Percentiles rank a stretch among this genome's conserved stretches.
Evolutionary conservation across 2,888 invertebrate species (phyloP).

Genomic region (Trypoxylon attenuatum): DNA sequence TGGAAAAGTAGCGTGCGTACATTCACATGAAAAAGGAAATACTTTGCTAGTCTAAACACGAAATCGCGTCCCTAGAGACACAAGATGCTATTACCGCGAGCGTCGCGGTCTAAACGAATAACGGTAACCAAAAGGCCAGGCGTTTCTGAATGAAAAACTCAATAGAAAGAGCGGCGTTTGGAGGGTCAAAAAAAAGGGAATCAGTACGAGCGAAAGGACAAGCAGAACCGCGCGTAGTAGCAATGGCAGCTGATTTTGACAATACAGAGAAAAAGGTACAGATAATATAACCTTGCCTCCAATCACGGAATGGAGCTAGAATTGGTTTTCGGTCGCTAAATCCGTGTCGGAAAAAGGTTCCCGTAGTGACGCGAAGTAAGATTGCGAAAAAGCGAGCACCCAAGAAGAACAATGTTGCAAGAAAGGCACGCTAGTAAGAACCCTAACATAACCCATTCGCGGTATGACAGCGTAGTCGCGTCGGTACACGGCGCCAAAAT

Average conservation of each 20-base stretch:
- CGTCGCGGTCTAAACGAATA: not conserved
- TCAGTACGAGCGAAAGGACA: constrained; percentile 4
- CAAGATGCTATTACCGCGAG: not conserved
- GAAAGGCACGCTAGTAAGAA: constrained; percentile 13
- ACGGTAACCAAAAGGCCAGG: constrained; percentile 3
- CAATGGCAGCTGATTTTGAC: constrained; percentile 74
- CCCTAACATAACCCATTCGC: constrained; percentile 47
- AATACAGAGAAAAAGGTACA: constrained; percentile 54
- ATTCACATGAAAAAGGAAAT: not conserved
- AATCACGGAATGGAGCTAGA: not conserved
- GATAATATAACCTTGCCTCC: constrained; percentile 57
- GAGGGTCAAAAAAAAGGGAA: constrained; percentile 12
- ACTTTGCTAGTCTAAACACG: too few relatives aligned
- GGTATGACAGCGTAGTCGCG: constrained; percentile 57
- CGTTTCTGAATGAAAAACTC: constrained; percentile 27
- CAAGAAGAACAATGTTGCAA: constrained; percentile 1
- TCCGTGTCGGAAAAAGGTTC: not conserved
- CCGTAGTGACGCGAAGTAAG: not conserved
- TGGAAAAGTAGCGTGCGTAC: too few relatives aligned
- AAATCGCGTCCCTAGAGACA: not conserved
- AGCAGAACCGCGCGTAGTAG: constrained; percentile 39
- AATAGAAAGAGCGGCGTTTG: not conserved
- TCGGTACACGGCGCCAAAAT: constrained; percentile 64
- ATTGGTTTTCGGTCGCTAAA: too few relatives aligned
- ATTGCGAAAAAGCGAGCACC: not conserved